These are phyloP conservation scores for Brachionus rotundiformis DNA, from an alignment of 1,140 invertebrate species.

Conservation along the genomic window DNA sequence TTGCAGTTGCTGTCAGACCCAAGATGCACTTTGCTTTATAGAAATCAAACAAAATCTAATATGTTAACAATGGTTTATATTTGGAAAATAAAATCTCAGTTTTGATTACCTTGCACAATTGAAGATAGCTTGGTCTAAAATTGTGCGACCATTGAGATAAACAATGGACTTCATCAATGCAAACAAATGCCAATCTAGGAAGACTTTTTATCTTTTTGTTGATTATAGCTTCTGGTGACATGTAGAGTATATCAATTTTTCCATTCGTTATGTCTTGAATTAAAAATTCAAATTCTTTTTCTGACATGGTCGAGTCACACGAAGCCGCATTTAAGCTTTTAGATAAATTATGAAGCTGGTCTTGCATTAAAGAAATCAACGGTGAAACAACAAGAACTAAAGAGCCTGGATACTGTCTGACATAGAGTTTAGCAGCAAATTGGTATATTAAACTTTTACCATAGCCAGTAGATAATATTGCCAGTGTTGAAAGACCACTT, in stretches of 20 bases:
- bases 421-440: conserved; percentile 18
- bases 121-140: conserved; percentile 91
- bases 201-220: conserved; percentile 70
- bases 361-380: conserved; percentile 72
- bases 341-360: conserved; percentile 65
- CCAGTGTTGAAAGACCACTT: conserved; percentile 15
- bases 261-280: conserved; percentile 31
- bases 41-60: conserved; percentile 79
- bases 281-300: conserved; percentile 1
- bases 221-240: conserved; percentile 67
- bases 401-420: conserved; percentile 7
- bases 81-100: neutral
- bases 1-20: conserved; percentile 86
- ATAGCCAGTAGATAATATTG: conserved; percentile 32
- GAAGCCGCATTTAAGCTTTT: conserved; percentile 72
- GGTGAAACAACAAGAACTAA: conserved; percentile 73
- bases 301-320: conserved; percentile 66
- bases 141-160: conserved; percentile 97
- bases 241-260: conserved; percentile 23
- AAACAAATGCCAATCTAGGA: conserved; percentile 66
- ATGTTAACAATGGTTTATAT: conserved; percentile 21
- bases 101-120: conserved; percentile 62
- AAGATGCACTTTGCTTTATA: conserved; percentile 81
- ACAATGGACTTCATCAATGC: conserved; percentile 96
- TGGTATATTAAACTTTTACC: conserved; percentile 49